phyloP scores from a whole-genome alignment of 2,113 vertebrate genomes.

The Heterotis niloticus region DNA sequence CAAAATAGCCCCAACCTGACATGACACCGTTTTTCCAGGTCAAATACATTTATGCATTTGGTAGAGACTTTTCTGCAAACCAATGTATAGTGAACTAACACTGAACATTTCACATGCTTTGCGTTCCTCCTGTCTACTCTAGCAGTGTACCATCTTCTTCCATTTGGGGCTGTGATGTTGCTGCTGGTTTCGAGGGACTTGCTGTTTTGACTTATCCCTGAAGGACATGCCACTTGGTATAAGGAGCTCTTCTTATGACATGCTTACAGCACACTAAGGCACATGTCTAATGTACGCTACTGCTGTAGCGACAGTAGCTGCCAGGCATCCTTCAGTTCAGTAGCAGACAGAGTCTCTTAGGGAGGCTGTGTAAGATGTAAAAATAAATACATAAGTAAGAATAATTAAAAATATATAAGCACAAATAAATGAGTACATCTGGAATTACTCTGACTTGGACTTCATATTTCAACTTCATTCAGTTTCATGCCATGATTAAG shows the following conservation, averaged over 20 bases:
- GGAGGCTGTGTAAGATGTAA: background rate
- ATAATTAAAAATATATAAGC: background rate
- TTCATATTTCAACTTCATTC: background rate
- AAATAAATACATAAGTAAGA: background rate
- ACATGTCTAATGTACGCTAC: background rate
- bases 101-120: slow-evolving; percentile 17
- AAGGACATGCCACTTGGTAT: background rate
- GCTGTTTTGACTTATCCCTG: background rate
- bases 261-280: background rate
- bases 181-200: background rate
- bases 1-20: too few relatives aligned
- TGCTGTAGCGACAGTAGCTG: background rate
- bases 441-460: background rate
- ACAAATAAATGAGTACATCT: background rate
- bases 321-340: background rate
- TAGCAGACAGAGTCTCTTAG: background rate
- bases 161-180: background rate
- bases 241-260: background rate
- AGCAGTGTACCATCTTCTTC: background rate
- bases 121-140: background rate
- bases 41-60: too few relatives aligned
- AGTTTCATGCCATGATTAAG: background rate
- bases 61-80: slow-evolving; percentile 19
- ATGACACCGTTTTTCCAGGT: too few relatives aligned
- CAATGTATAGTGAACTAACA: slow-evolving; percentile 26